Evolutionary conservation across 2,113 vertebrate species (phyloP).

Genomic region (Gnathonemus echidnorhynchus): DNA sequence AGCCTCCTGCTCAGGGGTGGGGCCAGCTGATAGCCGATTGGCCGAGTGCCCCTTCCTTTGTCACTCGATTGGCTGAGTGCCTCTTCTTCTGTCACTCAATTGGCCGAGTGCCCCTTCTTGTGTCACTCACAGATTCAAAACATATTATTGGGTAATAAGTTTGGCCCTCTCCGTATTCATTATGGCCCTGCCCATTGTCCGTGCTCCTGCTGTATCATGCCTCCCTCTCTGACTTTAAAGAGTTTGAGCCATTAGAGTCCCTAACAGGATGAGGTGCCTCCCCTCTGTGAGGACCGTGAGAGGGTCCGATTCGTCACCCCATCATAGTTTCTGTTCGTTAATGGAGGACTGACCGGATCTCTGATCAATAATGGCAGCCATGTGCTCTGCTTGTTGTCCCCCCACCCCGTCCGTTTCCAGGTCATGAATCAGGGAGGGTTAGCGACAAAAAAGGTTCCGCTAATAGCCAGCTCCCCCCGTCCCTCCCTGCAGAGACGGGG

Average conservation of each 20-base stretch:
- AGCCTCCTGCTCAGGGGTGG: background rate
- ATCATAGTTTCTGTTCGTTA: background rate
- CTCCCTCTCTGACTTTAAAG: background rate
- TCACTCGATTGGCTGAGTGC: background rate
- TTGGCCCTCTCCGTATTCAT: background rate
- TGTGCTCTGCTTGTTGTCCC: background rate
- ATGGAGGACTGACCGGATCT: background rate
- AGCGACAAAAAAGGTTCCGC: conserved; percentile 18
- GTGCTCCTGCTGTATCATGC: background rate
- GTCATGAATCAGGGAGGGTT: conserved; percentile 22
- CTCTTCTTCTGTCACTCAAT: background rate
- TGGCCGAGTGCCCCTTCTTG: background rate
- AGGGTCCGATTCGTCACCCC: background rate
- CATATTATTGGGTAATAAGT: background rate
- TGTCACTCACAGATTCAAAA: background rate
- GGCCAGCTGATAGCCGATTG: background rate
- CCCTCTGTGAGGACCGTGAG: background rate
- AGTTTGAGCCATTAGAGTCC: background rate
- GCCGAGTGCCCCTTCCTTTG: background rate
- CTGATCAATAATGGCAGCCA: background rate
- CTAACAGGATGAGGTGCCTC: background rate
- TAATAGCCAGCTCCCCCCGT: conserved; percentile 19
- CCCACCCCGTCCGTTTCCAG: background rate
- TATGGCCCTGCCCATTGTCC: background rate
- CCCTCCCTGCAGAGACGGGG: background rate